Conservation (phyloP, 2,888 invertebrate species). For the Thymelicus lineola region DNA sequence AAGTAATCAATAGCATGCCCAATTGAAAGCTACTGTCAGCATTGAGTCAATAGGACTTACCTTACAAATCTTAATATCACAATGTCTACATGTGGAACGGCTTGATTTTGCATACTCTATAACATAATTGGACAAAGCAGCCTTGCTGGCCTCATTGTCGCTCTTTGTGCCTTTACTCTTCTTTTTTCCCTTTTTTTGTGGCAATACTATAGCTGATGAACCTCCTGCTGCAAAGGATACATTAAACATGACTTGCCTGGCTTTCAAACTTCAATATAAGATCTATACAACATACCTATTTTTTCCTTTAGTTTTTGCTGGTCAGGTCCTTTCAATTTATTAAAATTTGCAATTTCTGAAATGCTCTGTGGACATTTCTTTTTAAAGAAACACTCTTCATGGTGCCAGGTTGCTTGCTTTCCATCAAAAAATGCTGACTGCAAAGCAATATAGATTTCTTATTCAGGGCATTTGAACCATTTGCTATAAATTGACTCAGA, state of each 20-base stretch:
- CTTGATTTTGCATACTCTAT: constrained; percentile 95
- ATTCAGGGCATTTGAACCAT: background rate
- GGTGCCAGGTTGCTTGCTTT: constrained; percentile 95
- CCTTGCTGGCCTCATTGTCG: constrained; percentile 53
- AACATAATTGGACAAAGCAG: constrained; percentile 80
- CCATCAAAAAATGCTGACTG: constrained; percentile 96
- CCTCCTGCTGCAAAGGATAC: constrained; percentile 41
- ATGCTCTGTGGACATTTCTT: constrained; percentile 90
- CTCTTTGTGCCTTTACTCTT: constrained; percentile 56
- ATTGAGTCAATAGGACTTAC: constrained; percentile 61
- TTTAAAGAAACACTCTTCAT: constrained; percentile 93
- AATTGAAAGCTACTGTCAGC: too few species aligned
- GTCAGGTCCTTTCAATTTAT: constrained; percentile 92
- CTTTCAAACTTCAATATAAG: too few species aligned
- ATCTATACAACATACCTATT: constrained; percentile 82
- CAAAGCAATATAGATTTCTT: constrained; percentile 42
- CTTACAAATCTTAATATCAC: constrained; percentile 94
- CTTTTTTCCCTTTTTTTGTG: constrained; percentile 84
- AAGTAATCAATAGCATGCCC: too few species aligned
- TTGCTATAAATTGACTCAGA: too few species aligned
- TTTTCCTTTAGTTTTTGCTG: constrained; percentile 90
- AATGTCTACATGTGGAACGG: constrained; percentile 92
- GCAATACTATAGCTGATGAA: constrained; percentile 67
- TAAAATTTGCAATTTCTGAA: constrained; percentile 92
- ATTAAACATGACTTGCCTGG: too few species aligned